These are phyloP conservation scores for Troides helena DNA, from an alignment of 2,888 invertebrate genomes.

Conservation along the genomic window DNA sequence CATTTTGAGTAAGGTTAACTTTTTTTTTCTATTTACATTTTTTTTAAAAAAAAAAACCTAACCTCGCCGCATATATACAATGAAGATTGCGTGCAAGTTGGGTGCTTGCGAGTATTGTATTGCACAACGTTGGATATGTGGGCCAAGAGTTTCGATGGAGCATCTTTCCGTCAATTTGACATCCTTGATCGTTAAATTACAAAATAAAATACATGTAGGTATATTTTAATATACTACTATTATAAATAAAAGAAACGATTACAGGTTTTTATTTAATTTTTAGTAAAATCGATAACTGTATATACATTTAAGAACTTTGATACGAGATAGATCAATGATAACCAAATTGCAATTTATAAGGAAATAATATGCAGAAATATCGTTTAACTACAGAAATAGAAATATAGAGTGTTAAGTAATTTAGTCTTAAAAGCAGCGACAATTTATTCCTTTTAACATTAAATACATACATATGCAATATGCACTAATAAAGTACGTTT, in stretches of 20 bases:
- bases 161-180: conserved; percentile 40
- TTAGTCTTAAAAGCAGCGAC: not conserved
- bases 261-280: too few species aligned
- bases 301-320: not conserved
- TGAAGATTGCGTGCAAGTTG: conserved; percentile 34
- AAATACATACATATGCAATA: not conserved
- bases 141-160: conserved; percentile 46
- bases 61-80: conserved; percentile 20
- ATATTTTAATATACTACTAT: not conserved
- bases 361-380: not conserved
- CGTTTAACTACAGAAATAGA: not conserved
- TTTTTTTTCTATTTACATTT: not conserved
- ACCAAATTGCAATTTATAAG: too few species aligned
- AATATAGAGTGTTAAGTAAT: not conserved
- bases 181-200: conserved; percentile 20
- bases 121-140: conserved; percentile 42
- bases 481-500: not conserved
- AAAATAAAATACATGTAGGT: not conserved
- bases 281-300: not conserved
- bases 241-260: not conserved
- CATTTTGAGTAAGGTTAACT: too few species aligned
- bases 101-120: conserved; percentile 30
- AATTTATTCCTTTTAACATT: not conserved
- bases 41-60: not conserved
- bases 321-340: not conserved